A percentile compares a stretch with the other conserved stretches of the same genome.
phyloP scores from a whole-genome alignment of 37 sponge, comb jelly and placozoan genomes.

The Dysidea cf. avara region DNA sequence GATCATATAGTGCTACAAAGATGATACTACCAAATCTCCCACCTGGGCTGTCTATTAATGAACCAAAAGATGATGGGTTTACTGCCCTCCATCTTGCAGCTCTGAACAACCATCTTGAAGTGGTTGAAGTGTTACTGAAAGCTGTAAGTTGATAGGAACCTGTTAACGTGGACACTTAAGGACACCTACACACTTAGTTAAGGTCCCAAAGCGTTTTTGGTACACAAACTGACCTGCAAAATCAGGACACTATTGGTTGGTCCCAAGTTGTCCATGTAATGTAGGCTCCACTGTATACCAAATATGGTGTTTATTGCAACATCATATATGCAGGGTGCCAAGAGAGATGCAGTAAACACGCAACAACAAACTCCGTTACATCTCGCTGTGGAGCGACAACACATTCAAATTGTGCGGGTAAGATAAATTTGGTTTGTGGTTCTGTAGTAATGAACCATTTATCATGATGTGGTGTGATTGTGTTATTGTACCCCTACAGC shows the following conservation, averaged over 20 bases:
- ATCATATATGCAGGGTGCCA: conserved; percentile 58
- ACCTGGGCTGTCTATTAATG: conserved; percentile 43
- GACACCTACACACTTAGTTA: no score
- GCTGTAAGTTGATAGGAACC: conserved; percentile 42
- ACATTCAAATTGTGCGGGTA: conserved; percentile 78
- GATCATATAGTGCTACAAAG: conserved; percentile 64
- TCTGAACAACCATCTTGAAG: conserved; percentile 91
- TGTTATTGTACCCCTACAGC: conserved; percentile 34
- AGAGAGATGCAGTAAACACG: conserved; percentile 51
- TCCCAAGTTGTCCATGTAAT: no score
- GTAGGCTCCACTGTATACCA: background rate
- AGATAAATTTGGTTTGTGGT: background rate
- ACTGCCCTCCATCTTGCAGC: conserved; percentile 90
- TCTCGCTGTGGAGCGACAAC: conserved; percentile 82
- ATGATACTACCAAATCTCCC: conserved; percentile 51
- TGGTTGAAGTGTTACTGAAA: conserved; percentile 74
- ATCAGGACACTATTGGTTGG: no score
- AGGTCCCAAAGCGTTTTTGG: no score
- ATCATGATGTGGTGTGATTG: no score
- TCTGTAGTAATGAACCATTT: no score
- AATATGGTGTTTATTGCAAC: background rate
- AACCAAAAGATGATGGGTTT: conserved; percentile 89
- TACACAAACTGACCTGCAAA: no score
- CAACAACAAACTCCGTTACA: conserved; percentile 71
- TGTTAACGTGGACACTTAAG: no score